These are phyloP conservation scores for Cheirogaleus major DNA, from an alignment of 2,797 vertebrate genomes.

Conservation along the genomic window DNA sequence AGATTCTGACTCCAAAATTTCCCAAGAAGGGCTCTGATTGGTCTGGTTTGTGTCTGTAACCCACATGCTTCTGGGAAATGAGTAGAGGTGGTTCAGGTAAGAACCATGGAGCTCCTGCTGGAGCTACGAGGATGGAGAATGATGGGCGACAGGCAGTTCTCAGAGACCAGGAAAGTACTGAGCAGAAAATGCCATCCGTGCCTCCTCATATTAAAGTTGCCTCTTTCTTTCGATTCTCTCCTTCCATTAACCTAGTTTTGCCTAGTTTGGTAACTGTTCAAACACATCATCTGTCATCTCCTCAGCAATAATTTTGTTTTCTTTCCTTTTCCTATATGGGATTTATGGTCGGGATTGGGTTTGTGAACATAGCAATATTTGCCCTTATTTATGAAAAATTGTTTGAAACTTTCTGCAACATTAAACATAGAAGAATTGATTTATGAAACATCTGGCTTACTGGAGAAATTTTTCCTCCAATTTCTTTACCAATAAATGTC, in stretches of 20 bases:
- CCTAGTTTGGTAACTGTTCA: background rate
- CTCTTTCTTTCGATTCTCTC: background rate
- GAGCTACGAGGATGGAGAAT: background rate
- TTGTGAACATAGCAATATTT: background rate
- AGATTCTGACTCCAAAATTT: background rate
- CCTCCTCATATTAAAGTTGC: background rate
- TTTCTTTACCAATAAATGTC: background rate
- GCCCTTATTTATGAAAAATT: background rate
- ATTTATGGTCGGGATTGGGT: background rate
- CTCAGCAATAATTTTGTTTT: background rate
- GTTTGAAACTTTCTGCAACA: background rate
- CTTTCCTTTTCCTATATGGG: background rate
- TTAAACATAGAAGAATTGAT: background rate
- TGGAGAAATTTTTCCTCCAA: background rate
- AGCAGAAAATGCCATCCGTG: background rate
- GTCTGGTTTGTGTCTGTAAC: background rate
- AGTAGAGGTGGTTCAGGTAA: background rate
- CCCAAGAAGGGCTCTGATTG: background rate
- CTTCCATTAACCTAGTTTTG: background rate
- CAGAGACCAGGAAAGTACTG: background rate
- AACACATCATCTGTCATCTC: background rate
- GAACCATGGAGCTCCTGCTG: background rate
- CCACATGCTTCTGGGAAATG: background rate
- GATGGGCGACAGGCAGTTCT: background rate
- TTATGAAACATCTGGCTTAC: background rate